Conservation (phyloP, 2,888 invertebrate genomes). For the Luperina nickerlii region DNA sequence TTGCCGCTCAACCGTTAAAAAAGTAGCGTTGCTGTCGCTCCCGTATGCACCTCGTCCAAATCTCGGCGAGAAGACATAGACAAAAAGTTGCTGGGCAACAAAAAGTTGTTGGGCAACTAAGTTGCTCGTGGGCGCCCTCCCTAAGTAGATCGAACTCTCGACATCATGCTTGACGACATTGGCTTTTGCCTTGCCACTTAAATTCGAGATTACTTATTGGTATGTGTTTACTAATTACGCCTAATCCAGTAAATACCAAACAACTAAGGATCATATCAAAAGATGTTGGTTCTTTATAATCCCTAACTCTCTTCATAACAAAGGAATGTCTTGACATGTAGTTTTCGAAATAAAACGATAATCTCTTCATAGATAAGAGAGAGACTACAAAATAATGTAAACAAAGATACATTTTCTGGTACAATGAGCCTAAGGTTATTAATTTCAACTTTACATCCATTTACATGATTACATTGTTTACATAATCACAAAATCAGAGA, state of each 20-base stretch:
- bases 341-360: slow-evolving; percentile 54
- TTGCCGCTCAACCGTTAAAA: too few relatives aligned
- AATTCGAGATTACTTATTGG: not conserved
- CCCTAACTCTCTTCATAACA: slow-evolving; percentile 18
- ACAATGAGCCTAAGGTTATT: slow-evolving; percentile 21
- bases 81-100: not conserved
- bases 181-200: not conserved
- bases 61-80: too few relatives aligned
- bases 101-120: not conserved
- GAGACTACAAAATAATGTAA: slow-evolving; percentile 36
- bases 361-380: slow-evolving; percentile 44
- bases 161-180: not conserved
- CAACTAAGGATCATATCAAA: slow-evolving; percentile 3
- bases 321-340: slow-evolving; percentile 41
- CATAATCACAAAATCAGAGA: slow-evolving; percentile 34
- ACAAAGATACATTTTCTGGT: slow-evolving; percentile 20
- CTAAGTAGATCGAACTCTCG: not conserved
- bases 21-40: too few relatives aligned
- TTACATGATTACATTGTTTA: slow-evolving; percentile 45
- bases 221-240: slow-evolving; percentile 4
- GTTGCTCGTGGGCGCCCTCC: not conserved
- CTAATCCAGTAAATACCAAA: not conserved
- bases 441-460: slow-evolving; percentile 32
- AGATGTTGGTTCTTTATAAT: slow-evolving; percentile 28
- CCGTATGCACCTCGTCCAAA: too few relatives aligned